These are phyloP conservation scores for Meteorus colon DNA, from an alignment of 2,888 invertebrate species.

Conservation along the genomic window DNA sequence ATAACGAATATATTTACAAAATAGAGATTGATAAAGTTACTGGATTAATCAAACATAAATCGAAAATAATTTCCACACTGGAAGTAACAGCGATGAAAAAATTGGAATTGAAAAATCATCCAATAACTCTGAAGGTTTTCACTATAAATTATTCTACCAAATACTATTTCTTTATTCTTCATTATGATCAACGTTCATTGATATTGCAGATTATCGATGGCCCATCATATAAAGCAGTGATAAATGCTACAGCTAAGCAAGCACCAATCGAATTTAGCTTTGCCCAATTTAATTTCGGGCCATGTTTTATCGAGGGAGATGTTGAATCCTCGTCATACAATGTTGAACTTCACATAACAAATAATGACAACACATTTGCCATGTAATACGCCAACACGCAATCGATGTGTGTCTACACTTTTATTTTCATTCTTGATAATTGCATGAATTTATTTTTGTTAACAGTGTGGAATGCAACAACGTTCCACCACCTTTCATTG, in stretches of 20 bases:
- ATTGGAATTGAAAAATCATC: slow-evolving; percentile 55
- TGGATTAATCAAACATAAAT: slow-evolving; percentile 52
- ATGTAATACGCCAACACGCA: slow-evolving; percentile 59
- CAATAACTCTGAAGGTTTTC: slow-evolving; percentile 55
- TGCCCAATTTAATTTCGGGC: slow-evolving; percentile 79
- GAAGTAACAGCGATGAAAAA: slow-evolving; percentile 54
- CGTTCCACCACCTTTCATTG: slow-evolving; percentile 74
- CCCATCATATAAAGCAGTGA: slow-evolving; percentile 77
- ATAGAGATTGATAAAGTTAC: slow-evolving; percentile 48
- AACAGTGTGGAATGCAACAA: slow-evolving; percentile 75
- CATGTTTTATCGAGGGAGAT: slow-evolving; percentile 77
- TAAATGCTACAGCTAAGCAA: slow-evolving; percentile 77
- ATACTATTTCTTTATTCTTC: slow-evolving; percentile 30
- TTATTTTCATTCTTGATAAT: not conserved
- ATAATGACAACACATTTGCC: slow-evolving; percentile 64
- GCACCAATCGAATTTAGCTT: slow-evolving; percentile 79
- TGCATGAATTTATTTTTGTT: slow-evolving; percentile 24
- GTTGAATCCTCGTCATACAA: slow-evolving; percentile 72
- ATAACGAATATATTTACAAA: slow-evolving; percentile 42
- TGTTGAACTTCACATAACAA: slow-evolving; percentile 68
- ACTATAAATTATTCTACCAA: not conserved
- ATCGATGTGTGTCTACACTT: slow-evolving; percentile 16
- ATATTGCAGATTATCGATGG: slow-evolving; percentile 79
- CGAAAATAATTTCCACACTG: slow-evolving; percentile 52
- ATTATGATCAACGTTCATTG: not conserved